These are phyloP conservation scores for Carettochelys insculpta DNA, from an alignment of 2,113 vertebrate genomes.

Conservation along the genomic window DNA sequence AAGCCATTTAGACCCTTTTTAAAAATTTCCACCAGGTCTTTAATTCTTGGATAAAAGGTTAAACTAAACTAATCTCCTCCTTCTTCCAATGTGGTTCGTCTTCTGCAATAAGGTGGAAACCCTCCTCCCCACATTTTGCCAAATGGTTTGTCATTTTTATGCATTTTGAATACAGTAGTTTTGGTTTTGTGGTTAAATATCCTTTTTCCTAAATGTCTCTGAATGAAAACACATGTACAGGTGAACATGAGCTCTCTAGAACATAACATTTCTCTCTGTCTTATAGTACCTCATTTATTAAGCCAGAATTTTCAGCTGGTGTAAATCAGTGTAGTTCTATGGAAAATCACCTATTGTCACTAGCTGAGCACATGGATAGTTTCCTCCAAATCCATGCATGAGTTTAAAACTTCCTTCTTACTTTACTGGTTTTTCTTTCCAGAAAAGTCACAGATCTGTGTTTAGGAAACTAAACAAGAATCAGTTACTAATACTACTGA, in stretches of 20 bases:
- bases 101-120: slow-evolving; percentile 45
- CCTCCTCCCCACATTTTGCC: slow-evolving; percentile 40
- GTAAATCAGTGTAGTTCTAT: neutral
- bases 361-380: neutral
- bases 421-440: slow-evolving; percentile 26
- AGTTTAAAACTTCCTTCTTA: neutral
- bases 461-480: slow-evolving; percentile 14
- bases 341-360: neutral
- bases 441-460: slow-evolving; percentile 29
- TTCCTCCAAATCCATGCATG: slow-evolving; percentile 17
- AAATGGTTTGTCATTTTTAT: neutral
- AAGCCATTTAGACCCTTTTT: neutral
- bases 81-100: slow-evolving; percentile 33
- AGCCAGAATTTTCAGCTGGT: neutral
- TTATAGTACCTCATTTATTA: neutral
- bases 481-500: slow-evolving; percentile 42
- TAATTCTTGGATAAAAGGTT: slow-evolving; percentile 8
- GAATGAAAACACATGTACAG: neutral
- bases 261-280: neutral
- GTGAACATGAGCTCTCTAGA: neutral
- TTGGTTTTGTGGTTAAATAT: slow-evolving; percentile 21
- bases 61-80: neutral
- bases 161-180: neutral
- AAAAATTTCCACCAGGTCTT: neutral
- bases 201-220: slow-evolving; percentile 22